A percentile compares a stretch with the other conserved stretches of the same genome.
Evolutionary conservation across 2,113 vertebrate genomes (phyloP).

Genomic region (Ameiurus melas): DNA sequence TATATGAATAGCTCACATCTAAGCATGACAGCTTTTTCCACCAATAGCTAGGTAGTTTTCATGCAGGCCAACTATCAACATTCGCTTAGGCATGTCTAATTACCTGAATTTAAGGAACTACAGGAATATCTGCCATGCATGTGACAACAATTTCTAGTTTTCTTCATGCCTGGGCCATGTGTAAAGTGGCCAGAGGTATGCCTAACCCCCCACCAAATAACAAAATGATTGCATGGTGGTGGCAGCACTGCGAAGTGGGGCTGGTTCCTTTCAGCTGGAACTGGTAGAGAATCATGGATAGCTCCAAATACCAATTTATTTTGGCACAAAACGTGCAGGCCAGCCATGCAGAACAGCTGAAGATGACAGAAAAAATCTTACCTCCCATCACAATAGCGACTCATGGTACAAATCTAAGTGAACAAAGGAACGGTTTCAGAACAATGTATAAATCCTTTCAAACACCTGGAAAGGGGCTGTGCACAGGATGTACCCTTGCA

Average conservation of each 20-base stretch:
- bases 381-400: not conserved
- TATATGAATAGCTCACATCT: not conserved
- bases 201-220: too few species aligned
- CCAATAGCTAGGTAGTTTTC: too few species aligned
- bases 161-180: not conserved
- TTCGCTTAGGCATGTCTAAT: not conserved
- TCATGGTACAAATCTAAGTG: not conserved
- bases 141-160: not conserved
- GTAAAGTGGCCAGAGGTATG: not conserved
- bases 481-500: not conserved
- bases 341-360: not conserved
- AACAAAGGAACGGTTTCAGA: not conserved
- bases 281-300: not conserved
- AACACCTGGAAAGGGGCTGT: not conserved
- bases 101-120: not conserved
- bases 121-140: not conserved
- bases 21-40: not conserved
- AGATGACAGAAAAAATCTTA: not conserved
- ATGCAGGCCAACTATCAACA: not conserved
- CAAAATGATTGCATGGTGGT: not conserved
- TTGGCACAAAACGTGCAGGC: not conserved
- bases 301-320: not conserved
- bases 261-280: not conserved
- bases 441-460: not conserved
- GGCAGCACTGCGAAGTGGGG: not conserved